A percentile compares a stretch with the other conserved stretches of the same genome.
phyloP scores from a whole-genome alignment of 2,888 invertebrate species.

The Nemoura dubitans region DNA sequence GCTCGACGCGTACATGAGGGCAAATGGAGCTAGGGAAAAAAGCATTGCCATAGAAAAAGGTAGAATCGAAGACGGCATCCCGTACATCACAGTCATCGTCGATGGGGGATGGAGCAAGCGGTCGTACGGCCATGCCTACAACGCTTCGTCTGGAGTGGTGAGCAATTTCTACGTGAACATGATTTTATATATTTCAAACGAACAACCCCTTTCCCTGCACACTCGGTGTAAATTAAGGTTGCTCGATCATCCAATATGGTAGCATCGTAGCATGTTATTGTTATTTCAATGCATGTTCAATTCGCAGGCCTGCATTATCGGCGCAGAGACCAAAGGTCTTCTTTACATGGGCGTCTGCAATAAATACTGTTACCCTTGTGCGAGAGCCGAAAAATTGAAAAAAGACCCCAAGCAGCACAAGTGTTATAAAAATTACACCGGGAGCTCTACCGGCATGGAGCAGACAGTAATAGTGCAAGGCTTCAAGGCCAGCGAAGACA shows the following conservation, averaged over 20 bases:
- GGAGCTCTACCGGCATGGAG: slow-evolving; percentile 51
- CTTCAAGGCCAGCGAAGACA: slow-evolving; percentile 47
- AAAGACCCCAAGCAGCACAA: slow-evolving; percentile 32
- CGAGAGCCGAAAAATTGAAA: not conserved
- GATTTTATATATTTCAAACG: too few relatives aligned
- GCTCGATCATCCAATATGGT: too few relatives aligned
- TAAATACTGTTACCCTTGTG: slow-evolving; percentile 48
- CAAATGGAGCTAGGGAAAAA: not conserved
- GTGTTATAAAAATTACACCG: slow-evolving; percentile 50
- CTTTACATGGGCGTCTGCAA: slow-evolving; percentile 47
- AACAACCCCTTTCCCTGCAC: too few relatives aligned
- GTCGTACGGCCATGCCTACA: slow-evolving; percentile 28
- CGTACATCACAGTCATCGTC: slow-evolving; percentile 38
- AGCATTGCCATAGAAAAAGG: slow-evolving; percentile 1
- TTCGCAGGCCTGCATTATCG: slow-evolving; percentile 46
- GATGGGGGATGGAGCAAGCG: slow-evolving; percentile 40
- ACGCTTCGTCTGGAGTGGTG: slow-evolving; percentile 29
- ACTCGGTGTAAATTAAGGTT: too few relatives aligned
- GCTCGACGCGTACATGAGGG: not conserved
- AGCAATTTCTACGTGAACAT: not conserved
- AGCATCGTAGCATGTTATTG: too few relatives aligned
- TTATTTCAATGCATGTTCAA: too few relatives aligned
- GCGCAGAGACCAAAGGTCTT: slow-evolving; percentile 46
- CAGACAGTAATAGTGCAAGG: slow-evolving; percentile 49
- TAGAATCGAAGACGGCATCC: slow-evolving; percentile 18